Base-by-base conservation (phyloP, 2,113 vertebrate species). In the Fukomys damarensis region DNA sequence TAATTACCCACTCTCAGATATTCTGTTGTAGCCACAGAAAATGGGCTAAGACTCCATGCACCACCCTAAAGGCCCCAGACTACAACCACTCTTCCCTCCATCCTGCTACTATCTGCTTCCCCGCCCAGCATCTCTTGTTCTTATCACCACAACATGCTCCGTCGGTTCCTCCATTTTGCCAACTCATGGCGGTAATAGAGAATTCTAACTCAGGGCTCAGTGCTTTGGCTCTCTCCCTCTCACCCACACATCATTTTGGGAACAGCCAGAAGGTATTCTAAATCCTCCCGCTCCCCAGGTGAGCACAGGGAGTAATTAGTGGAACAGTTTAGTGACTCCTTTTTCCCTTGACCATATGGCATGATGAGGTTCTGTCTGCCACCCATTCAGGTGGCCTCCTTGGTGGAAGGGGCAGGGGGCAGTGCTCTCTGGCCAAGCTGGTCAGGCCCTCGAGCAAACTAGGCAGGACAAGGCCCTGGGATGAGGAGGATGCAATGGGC, bases 151-250 rank as follows among this genome's bases (percentile, higher is more conserved):
- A 26, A 32, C 3, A 1, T 4, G 86, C 32, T 85, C 84, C 9
- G 32, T 7, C 3, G 65, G 58, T 12, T 32, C 61, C 77, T 88
- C 59, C 0, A 30, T 96, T 96, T 41, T 96, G 94, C 93, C 54
- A 86, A 89, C 70, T 95, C 93, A 93, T n/a, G 4, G 1, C 86
- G 66, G 86, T 89, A 41, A 96, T 35, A 91, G 89, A 84, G 74
- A 93, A 97, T 95, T 96, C 93, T 77, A 79, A 58, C 65, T 72
- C 89, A 54, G n/a, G 89, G 66, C 66, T 0, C 56, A 5, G 38
- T 0, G 1, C 86, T 59, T 22, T 66, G 43, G 80, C 94, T 91
- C 32, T 93, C 54, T 90, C 28, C 81, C 56, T 95, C 84, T 72
- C 56, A 76, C 85, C 83, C 68, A 58, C 24, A 58, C 81, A 83